Percentiles rank a stretch among this genome's conserved stretches.
phyloP scores from a whole-genome alignment of 1,140 invertebrate species.

The Drosophila tristis region DNA sequence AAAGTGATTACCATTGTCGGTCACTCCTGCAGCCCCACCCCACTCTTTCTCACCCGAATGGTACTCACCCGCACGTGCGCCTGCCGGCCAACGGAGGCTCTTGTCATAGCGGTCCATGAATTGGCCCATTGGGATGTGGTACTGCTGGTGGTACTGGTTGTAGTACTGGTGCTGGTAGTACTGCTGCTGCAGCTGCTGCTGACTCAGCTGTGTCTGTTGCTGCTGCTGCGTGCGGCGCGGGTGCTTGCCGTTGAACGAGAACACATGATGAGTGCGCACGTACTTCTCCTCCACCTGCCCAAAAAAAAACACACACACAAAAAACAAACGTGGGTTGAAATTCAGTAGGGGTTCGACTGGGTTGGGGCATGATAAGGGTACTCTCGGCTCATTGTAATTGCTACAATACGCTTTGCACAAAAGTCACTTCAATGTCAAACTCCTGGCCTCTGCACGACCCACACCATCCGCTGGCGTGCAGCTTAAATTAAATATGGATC shows the following conservation, averaged over 20 bases:
- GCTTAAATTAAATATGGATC: constrained; percentile 67
- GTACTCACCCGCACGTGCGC: constrained; percentile 65
- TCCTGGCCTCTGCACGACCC: not conserved
- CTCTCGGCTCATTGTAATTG: constrained; percentile 19
- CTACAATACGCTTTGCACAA: constrained; percentile 43
- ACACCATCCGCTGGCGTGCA: constrained; percentile 1
- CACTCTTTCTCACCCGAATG: no score
- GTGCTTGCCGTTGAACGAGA: constrained; percentile 75
- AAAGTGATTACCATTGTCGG: constrained; percentile 15
- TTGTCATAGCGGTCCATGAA: constrained; percentile 81
- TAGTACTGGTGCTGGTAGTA: constrained; percentile 68
- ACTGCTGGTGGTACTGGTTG: constrained; percentile 75
- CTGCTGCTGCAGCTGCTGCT: constrained; percentile 72
- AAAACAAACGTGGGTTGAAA: constrained; percentile 16
- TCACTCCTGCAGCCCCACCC: not conserved
- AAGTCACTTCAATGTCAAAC: constrained; percentile 77
- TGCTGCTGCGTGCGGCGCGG: constrained; percentile 75
- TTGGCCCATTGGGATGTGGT: constrained; percentile 66
- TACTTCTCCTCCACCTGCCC: constrained; percentile 81
- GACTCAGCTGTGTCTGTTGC: constrained; percentile 68
- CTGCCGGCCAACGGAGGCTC: constrained; percentile 73
- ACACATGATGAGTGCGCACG: constrained; percentile 81
- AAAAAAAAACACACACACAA: not conserved
- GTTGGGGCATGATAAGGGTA: constrained; percentile 10
- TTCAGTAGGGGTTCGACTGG: not conserved